Evolutionary conservation across 2,113 vertebrate genomes (phyloP).

Genomic region (Psittacula cyanocephala): DNA sequence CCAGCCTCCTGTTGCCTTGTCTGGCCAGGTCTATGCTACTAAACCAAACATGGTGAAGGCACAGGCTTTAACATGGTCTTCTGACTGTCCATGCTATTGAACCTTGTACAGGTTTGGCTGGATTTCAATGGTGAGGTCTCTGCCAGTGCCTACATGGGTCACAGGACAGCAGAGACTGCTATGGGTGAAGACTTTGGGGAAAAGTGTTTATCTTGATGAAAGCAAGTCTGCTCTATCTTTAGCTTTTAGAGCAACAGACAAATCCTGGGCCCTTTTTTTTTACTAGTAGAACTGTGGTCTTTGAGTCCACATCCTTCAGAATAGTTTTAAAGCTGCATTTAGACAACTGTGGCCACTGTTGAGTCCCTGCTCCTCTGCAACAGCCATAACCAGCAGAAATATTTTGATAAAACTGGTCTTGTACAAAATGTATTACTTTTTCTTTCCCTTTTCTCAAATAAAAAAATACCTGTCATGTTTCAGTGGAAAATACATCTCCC

Average conservation of each 20-base stretch:
- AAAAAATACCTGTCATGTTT: not conserved
- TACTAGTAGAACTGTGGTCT: not conserved
- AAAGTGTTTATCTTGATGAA: not conserved
- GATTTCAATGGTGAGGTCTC: not conserved
- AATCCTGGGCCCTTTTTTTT: not conserved
- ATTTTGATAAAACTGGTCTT: not conserved
- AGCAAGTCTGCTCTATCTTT: not conserved
- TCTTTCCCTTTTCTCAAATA: not conserved
- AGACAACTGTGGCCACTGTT: not conserved
- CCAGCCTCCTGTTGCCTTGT: not conserved
- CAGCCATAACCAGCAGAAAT: not conserved
- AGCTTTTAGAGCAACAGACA: not conserved
- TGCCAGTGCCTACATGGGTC: accelerated
- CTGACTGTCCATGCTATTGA: not conserved
- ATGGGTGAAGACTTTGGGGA: not conserved
- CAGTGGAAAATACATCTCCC: not conserved
- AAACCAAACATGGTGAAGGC: not conserved
- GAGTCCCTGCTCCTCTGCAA: not conserved
- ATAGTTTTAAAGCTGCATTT: not conserved
- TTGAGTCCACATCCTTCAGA: not conserved
- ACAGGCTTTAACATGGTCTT: not conserved
- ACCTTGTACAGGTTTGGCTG: not conserved
- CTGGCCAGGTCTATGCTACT: not conserved
- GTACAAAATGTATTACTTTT: not conserved
- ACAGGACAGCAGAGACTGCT: not conserved